These are phyloP conservation scores for Ciconia maguari DNA, from an alignment of 2,113 vertebrate species.

Conservation along the genomic window DNA sequence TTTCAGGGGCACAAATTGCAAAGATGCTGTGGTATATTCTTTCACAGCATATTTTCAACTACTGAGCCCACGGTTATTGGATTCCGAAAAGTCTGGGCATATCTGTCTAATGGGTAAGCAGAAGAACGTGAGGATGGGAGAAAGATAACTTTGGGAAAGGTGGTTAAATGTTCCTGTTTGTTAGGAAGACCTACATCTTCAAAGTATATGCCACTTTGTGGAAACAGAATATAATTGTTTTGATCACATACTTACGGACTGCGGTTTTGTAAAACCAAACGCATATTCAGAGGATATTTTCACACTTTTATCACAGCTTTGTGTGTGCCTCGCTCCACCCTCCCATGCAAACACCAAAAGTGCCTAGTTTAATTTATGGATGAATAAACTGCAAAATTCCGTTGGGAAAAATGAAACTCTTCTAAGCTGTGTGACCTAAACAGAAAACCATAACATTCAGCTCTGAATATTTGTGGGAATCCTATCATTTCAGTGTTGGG, in stretches of 20 bases:
- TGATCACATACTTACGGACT: background rate
- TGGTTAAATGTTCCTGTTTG: background rate
- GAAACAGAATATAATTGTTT: background rate
- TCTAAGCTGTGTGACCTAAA: background rate
- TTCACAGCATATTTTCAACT: background rate
- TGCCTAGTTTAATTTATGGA: conserved; percentile 4
- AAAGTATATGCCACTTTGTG: background rate
- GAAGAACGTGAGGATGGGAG: background rate
- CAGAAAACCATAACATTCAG: background rate
- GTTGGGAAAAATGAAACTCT: background rate
- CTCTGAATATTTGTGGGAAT: conserved; percentile 18
- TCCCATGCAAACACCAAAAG: conserved; percentile 12
- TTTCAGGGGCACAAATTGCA: background rate
- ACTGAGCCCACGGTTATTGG: background rate
- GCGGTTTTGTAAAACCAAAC: background rate
- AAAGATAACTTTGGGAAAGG: background rate
- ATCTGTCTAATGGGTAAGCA: background rate
- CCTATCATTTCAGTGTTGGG: background rate
- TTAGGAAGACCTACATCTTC: background rate
- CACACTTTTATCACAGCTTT: background rate
- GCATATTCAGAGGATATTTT: background rate
- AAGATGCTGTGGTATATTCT: background rate
- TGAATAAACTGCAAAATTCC: conserved; percentile 41
- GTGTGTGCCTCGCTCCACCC: background rate
- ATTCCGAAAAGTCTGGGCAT: background rate